phyloP scores from a whole-genome alignment of 2,888 invertebrate genomes.

The Tricholauxania praeusta region DNA sequence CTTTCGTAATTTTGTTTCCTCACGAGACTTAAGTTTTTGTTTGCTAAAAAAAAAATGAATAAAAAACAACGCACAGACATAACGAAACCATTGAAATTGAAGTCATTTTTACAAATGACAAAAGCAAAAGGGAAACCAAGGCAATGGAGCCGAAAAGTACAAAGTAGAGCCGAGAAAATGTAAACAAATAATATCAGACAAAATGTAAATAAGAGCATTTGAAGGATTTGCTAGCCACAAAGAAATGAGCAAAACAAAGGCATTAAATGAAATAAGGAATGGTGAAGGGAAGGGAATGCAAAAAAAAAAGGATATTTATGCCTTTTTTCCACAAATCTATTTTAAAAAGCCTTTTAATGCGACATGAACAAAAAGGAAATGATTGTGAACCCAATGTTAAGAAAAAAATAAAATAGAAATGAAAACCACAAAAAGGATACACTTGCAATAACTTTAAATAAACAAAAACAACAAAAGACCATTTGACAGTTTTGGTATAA shows the following conservation, averaged over 20 bases:
- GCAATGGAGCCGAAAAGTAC: background rate
- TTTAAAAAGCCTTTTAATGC: background rate
- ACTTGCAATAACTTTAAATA: slow-evolving; percentile 4
- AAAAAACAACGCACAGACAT: background rate
- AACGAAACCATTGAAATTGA: slow-evolving; percentile 20
- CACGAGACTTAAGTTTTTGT: background rate
- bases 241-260: background rate
- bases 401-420: background rate
- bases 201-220: slow-evolving; percentile 22
- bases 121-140: background rate
- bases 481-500: slow-evolving; percentile 37
- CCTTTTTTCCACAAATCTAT: too few relatives aligned
- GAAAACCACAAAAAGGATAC: background rate
- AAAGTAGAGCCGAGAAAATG: background rate
- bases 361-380: background rate
- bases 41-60: background rate
- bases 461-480: slow-evolving; percentile 13
- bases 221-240: background rate
- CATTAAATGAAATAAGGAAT: background rate
- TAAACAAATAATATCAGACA: slow-evolving; percentile 22
- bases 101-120: slow-evolving; percentile 15
- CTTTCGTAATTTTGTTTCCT: background rate
- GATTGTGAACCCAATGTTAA: background rate
- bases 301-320: background rate
- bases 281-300: background rate